phyloP scores from a whole-genome alignment of 2,113 vertebrate genomes.

The Plectropomus leopardus region DNA sequence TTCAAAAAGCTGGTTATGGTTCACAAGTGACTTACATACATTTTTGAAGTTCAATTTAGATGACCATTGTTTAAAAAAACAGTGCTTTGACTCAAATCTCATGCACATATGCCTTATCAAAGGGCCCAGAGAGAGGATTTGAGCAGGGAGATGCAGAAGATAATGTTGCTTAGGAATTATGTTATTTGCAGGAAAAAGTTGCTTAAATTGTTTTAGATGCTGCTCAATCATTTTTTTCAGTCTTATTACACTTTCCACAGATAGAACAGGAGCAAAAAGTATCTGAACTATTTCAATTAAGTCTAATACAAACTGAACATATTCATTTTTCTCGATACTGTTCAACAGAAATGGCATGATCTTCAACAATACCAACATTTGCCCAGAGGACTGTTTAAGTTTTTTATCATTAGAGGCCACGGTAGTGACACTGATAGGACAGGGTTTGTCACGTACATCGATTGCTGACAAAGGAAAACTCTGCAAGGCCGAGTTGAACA shows the following conservation, averaged over 20 bases:
- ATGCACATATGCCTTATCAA: conserved; percentile 7
- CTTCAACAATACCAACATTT: conserved; percentile 39
- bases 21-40: conserved; percentile 31
- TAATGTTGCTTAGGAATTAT: conserved; percentile 34
- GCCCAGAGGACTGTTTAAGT: conserved; percentile 32
- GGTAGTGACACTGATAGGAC: conserved; percentile 21
- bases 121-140: conserved; percentile 2
- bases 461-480: conserved; percentile 8
- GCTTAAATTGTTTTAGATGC: conserved; percentile 17
- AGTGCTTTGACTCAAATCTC: conserved; percentile 27
- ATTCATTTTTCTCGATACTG: neutral
- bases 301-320: conserved; percentile 30
- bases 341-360: conserved; percentile 40
- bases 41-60: conserved; percentile 20
- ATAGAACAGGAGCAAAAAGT: neutral
- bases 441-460: conserved; percentile 21
- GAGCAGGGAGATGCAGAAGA: conserved; percentile 12
- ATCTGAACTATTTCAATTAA: conserved; percentile 13
- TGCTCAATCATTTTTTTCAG: conserved; percentile 7
- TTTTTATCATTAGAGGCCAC: conserved; percentile 41
- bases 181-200: conserved; percentile 15
- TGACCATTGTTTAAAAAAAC: conserved; percentile 1
- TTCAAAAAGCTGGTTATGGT: conserved; percentile 13
- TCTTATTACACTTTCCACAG: neutral
- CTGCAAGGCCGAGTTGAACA: conserved; percentile 9